A percentile compares a stretch with the other conserved stretches of the same genome.
These are phyloP conservation scores for pig (Sus scrofa) DNA, from an alignment of 2,113 vertebrate species.

Conservation along the genomic window T2T-Sscrofa CM000829.6:49831001-49831500, in stretches of 20 bases:
- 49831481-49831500: not conserved
- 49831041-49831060: too few species aligned
- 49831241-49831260: not conserved
- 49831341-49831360: not conserved
- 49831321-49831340: not conserved
- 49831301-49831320: not conserved
- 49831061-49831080: not conserved
- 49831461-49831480: not conserved
- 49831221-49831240: not conserved
- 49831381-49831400: not conserved
- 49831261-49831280: not conserved
- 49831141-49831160: not conserved
- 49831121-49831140: constrained; percentile 36
- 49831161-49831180: constrained; percentile 27
- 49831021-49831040: too few species aligned
- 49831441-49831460: not conserved
- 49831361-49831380: not conserved
- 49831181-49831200: not conserved
- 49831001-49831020: too few species aligned
- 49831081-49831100: not conserved
- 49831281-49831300: not conserved
- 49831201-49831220: not conserved
- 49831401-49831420: not conserved
- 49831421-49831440: not conserved
- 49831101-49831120: not conserved